A percentile compares a stretch with the other conserved stretches of the same genome.
These are phyloP conservation scores for Drosophila atripex DNA, from an alignment of 2,888 invertebrate genomes.

Conservation along the genomic window DNA sequence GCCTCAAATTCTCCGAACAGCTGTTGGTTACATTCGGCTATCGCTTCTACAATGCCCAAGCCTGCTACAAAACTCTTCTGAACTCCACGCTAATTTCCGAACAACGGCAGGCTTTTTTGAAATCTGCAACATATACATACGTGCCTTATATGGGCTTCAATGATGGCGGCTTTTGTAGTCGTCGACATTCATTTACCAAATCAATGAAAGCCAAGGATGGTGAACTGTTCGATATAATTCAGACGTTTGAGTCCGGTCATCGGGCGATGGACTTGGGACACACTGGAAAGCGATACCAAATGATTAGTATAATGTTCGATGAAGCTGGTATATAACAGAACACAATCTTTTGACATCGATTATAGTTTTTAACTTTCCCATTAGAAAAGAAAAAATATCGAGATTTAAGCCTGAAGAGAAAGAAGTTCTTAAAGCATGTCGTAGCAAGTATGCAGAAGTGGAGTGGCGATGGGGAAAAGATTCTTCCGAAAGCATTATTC, in stretches of 20 bases:
- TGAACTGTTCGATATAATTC: constrained; percentile 5
- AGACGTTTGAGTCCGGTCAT: constrained; percentile 1
- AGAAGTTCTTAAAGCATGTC: background rate
- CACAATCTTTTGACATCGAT: background rate
- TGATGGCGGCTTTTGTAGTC: background rate
- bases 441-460: constrained; percentile 1
- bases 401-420: too few species aligned
- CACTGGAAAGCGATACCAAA: background rate
- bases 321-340: background rate
- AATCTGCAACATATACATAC: background rate
- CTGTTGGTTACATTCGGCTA: constrained; percentile 21
- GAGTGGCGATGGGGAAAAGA: background rate
- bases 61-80: constrained; percentile 14
- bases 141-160: constrained; percentile 35
- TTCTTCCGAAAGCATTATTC: background rate
- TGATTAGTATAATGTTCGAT: background rate
- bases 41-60: constrained; percentile 44
- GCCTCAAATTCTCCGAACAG: background rate
- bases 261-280: background rate
- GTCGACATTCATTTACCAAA: background rate
- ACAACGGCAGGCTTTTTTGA: background rate
- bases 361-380: too few species aligned
- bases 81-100: background rate
- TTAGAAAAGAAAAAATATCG: background rate
- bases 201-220: background rate